Base-by-base conservation (phyloP, 2,888 invertebrate genomes). In the Ferrisia virgata region DNA sequence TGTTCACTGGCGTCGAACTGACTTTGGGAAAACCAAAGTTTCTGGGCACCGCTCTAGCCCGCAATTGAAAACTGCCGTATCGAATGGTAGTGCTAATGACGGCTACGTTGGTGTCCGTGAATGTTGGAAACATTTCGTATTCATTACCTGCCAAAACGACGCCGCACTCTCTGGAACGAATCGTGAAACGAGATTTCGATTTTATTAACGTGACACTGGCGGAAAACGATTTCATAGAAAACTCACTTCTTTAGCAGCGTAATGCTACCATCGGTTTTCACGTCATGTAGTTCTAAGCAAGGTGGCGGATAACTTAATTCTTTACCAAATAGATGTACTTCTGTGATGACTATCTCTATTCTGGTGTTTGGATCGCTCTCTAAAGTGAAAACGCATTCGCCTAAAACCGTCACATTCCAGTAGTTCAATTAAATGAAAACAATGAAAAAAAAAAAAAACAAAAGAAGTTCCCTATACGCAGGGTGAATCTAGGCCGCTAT, bases 61-160 rank as follows among this genome's bases (percentile, higher is more conserved):
- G 83, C 18, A 83, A 33, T 18, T 76, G 83, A 43, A 83, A 83
- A 31, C 83, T 83, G 15, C 83, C 83, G 47, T 83, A 83, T 15
- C 47, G 72, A 28, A 83, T 83, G 1, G 83, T 83, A 11, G 83
- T 83, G 47, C 83, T 83, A 6, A 83, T 83, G 40, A 83, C 83
- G 5, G 76, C 83, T 22, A 83, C 25, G 28, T 83, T 83, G 33
- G 76, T 83, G 6, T 83, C 83, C 1, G 83, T 83, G 47, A 83
- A 83, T 4, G 83, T 83, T 13, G 83, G 47, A 33, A 47, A 43
- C 43, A 72, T 72, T 47, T 83, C 83, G 15, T 43, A 47, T 43
- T 28, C 43, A 28, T 83, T 83, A 22, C 18, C 18, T 28, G 76
- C 5, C 25, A 83, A 40, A 0, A 83, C 15, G 11, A 18, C 13